phyloP scores from a whole-genome alignment of 1,140 invertebrate species.

The Brachionus paranguensis region DNA sequence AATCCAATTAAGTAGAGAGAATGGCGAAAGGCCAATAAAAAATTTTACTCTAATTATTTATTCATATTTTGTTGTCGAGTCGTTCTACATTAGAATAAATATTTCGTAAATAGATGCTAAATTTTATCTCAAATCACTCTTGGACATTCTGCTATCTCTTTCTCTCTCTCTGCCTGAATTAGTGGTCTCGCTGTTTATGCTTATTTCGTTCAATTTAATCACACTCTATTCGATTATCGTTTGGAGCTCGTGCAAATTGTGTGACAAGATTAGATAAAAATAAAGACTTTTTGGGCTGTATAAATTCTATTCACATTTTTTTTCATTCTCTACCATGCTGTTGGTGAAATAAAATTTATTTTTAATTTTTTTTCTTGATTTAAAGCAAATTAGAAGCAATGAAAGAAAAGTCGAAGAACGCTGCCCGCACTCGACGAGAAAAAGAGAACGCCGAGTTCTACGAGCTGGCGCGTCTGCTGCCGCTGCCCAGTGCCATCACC shows the following conservation, averaged over 20 bases:
- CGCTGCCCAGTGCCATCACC: slow-evolving; percentile 88
- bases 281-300: too few relatives aligned
- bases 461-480: slow-evolving; percentile 93
- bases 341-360: neutral
- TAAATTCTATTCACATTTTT: too few relatives aligned
- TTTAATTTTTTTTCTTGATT: neutral
- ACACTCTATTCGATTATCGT: slow-evolving; percentile 3
- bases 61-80: neutral
- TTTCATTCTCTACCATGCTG: too few relatives aligned
- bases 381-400: slow-evolving; percentile 44
- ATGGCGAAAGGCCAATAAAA: neutral
- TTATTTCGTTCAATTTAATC: slow-evolving; percentile 14
- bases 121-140: slow-evolving; percentile 14
- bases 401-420: slow-evolving; percentile 78
- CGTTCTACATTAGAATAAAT: neutral
- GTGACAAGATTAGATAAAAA: slow-evolving; percentile 40
- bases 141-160: neutral
- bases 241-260: neutral
- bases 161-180: neutral
- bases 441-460: slow-evolving; percentile 99
- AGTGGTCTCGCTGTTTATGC: slow-evolving; percentile 6
- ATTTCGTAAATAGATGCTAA: slow-evolving; percentile 30
- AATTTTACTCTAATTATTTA: neutral
- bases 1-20: neutral
- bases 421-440: slow-evolving; percentile 81